Conservation (phyloP, 92 coral and sea anemone genomes). For the Epizoanthus scotinus region DNA sequence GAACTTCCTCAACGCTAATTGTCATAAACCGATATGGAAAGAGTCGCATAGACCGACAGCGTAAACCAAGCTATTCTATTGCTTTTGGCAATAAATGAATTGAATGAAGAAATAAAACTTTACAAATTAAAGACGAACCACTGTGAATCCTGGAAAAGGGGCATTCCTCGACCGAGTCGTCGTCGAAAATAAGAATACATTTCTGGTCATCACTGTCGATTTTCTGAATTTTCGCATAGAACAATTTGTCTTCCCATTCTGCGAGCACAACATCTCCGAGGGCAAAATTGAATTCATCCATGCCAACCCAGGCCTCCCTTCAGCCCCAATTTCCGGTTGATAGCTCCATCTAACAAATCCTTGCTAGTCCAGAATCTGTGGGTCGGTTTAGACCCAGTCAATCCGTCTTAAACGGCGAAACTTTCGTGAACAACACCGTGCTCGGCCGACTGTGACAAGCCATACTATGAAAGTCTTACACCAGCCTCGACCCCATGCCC, state of each 20-base stretch:
- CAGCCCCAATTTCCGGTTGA: conserved; percentile 52
- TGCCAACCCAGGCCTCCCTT: conserved; percentile 74
- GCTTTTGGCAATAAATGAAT: conserved; percentile 60
- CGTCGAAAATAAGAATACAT: conserved; percentile 96
- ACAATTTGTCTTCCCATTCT: conserved; percentile 99
- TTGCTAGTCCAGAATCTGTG: conserved; percentile 41
- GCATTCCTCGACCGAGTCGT: conserved; percentile 98
- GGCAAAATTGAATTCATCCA: conserved; percentile 91
- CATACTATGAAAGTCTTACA: conserved; percentile 47
- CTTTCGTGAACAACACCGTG: conserved; percentile 30
- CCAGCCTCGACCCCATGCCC: conserved; percentile 89
- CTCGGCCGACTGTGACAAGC: conserved; percentile 45
- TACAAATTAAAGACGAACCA: conserved; percentile 90
- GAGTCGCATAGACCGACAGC: not conserved
- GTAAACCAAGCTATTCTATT: conserved; percentile 17
- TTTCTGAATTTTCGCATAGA: conserved; percentile 98
- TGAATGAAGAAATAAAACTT: conserved; percentile 72
- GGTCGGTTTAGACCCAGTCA: conserved; percentile 26
- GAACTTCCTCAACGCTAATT: conserved; percentile 14
- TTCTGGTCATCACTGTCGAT: conserved; percentile 78
- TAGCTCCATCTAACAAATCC: conserved; percentile 54
- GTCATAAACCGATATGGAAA: conserved; percentile 11
- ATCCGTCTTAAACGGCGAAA: conserved; percentile 18
- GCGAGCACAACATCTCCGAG: conserved; percentile 98
- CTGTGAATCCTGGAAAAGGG: conserved; percentile 99